A percentile compares a stretch with the other conserved stretches of the same genome.
Evolutionary conservation across 2,888 invertebrate genomes (phyloP).

Genomic region (Drosophila meridionalis): DNA sequence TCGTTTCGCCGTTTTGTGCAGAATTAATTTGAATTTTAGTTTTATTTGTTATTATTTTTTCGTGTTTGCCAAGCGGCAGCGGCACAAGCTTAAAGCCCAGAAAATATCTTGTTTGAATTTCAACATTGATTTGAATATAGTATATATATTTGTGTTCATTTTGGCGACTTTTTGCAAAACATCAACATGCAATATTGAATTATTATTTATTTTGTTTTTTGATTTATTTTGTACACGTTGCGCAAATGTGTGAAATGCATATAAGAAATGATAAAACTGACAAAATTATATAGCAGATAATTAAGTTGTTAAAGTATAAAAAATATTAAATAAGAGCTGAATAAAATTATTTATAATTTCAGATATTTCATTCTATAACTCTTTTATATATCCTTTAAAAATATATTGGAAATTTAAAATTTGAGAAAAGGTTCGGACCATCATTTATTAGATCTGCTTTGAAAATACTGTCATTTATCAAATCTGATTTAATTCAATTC

Average conservation of each 20-base stretch:
- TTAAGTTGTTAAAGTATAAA: not conserved
- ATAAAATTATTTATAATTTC: not conserved
- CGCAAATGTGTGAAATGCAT: slow-evolving; percentile 40
- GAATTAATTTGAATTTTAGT: slow-evolving; percentile 45
- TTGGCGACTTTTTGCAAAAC: slow-evolving; percentile 66
- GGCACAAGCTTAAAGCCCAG: slow-evolving; percentile 72
- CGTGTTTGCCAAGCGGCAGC: slow-evolving; percentile 74
- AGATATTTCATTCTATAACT: not conserved
- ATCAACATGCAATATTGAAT: slow-evolving; percentile 78
- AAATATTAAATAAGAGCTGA: not conserved
- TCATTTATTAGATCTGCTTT: too few species aligned
- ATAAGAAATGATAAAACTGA: not conserved
- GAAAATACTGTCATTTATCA: too few species aligned
- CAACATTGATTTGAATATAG: slow-evolving; percentile 23
- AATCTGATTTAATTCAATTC: too few species aligned
- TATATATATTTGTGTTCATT: slow-evolving; percentile 42
- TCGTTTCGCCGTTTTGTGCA: slow-evolving; percentile 66
- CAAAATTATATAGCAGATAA: slow-evolving; percentile 7
- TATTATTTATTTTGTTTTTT: slow-evolving; percentile 34
- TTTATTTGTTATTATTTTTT: slow-evolving; percentile 44
- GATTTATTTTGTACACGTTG: slow-evolving; percentile 55
- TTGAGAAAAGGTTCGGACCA: too few species aligned
- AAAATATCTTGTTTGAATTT: slow-evolving; percentile 40
- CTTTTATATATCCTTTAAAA: not conserved
- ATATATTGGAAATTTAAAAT: too few species aligned